Conservation (phyloP, 1,140 invertebrate species). For the Tribolium castaneum region DNA sequence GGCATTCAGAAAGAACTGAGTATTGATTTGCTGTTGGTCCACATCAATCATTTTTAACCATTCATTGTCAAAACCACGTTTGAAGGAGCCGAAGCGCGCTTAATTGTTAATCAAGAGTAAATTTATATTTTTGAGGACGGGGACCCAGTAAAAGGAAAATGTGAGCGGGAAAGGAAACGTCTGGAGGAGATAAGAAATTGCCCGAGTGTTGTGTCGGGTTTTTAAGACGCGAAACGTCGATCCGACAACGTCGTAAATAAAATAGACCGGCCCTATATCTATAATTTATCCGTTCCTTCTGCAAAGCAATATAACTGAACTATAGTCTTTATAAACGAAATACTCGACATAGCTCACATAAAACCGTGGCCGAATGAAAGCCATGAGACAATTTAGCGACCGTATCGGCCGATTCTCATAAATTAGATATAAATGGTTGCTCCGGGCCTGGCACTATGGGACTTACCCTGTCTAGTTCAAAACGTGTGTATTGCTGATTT, state of each 20-base stretch:
- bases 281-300: slow-evolving; percentile 21
- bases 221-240: slow-evolving; percentile 9
- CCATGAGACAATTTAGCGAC: slow-evolving; percentile 40
- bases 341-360: slow-evolving; percentile 15
- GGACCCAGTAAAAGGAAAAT: background rate
- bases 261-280: slow-evolving; percentile 18
- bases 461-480: slow-evolving; percentile 19
- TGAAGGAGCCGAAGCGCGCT: background rate
- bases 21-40: too few relatives aligned
- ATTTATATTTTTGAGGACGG: too few relatives aligned
- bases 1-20: too few relatives aligned
- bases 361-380: slow-evolving; percentile 31
- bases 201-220: slow-evolving; percentile 9
- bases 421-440: slow-evolving; percentile 38
- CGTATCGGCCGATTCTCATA: slow-evolving; percentile 39
- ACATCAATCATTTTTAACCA: too few relatives aligned
- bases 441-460: slow-evolving; percentile 17
- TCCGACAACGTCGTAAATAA: slow-evolving; percentile 27
- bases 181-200: slow-evolving; percentile 6
- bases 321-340: slow-evolving; percentile 29
- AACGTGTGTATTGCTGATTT: slow-evolving; percentile 19
- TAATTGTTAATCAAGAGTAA: background rate
- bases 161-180: background rate
- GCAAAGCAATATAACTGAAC: slow-evolving; percentile 16
- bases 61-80: background rate